These are phyloP conservation scores for Python bivittatus DNA, from an alignment of 2,113 vertebrate genomes.

Conservation along the genomic window DNA sequence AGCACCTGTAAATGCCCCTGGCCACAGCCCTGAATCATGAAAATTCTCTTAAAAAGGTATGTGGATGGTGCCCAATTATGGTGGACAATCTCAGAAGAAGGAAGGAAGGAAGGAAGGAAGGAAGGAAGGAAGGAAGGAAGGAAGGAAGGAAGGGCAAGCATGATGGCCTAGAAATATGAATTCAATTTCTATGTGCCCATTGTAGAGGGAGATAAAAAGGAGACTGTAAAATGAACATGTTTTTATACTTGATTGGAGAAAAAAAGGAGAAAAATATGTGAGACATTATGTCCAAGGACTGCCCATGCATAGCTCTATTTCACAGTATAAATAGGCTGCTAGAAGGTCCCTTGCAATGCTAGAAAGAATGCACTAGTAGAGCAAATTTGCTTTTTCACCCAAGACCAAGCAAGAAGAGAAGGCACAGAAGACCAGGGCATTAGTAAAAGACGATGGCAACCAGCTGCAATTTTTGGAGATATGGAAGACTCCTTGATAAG, in stretches of 20 bases:
- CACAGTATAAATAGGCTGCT: neutral
- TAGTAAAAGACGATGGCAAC: neutral
- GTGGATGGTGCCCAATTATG: too few species aligned
- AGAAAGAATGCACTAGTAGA: neutral
- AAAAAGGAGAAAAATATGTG: neutral
- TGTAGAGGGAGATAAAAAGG: neutral
- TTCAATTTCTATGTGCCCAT: neutral
- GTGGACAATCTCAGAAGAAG: too few species aligned
- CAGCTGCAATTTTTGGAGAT: neutral
- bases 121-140: too few species aligned
- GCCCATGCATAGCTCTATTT: neutral
- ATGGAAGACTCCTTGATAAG: neutral
- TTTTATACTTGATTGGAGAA: conserved; percentile 10
- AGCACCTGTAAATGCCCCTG: too few species aligned
- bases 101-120: too few species aligned
- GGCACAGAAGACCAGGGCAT: neutral
- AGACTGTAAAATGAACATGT: neutral
- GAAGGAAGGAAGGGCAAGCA: neutral
- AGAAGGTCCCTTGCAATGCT: neutral
- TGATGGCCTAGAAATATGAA: neutral
- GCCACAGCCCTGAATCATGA: too few species aligned
- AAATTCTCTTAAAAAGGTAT: too few species aligned
- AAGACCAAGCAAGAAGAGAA: neutral
- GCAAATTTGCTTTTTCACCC: neutral
- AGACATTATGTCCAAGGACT: neutral